Base-by-base conservation (phyloP, 2,113 vertebrate genomes). In the Microtus richardsoni region DNA sequence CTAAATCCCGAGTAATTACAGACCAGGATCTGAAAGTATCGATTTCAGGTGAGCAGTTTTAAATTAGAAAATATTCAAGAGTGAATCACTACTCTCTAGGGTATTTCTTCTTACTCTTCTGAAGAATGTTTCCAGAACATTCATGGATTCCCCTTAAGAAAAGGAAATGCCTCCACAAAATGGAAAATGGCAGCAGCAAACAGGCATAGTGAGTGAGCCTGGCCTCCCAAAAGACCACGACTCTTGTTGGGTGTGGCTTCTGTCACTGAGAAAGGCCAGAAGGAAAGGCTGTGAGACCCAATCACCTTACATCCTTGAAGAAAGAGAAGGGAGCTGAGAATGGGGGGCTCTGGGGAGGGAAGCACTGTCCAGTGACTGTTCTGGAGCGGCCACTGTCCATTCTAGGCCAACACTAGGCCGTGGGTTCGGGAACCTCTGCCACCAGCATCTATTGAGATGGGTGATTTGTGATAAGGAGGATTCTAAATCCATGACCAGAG, bases 1-100 rank as follows among this genome's bases (percentile, higher is more conserved):
- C 91, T 17, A 74, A 94, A 70, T 87, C 93, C 60, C 84, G 93
- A 97, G 84, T 84, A 39, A 75, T 91, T 95, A 97, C 95, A 95
- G n/a, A 91, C 89, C 54, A 91, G 82, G 74, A 96, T 96, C 86
- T 94, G 91, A 96, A 86, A 98, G 98, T 77, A 95, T 91, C 94
- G 92, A 96, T 98, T 98, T 98, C 98, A 98, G 98, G 98, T 98
- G 98, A 99, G 99, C 99, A 99, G 98, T 98, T 98, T 95, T 79
- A 93, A 91, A 58, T 96, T 77, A 95, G 75, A 94, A 95, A 96
- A 88, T 39, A 90, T 7, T 93, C 60, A 68, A 28, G 28, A 83
- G 68, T 26, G 91, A 78, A 82, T 64, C n/a, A 62, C 80, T 85
- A 87, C 62, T 93, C 79, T 88, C 30, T 16, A 87, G 21, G 68